phyloP scores from a whole-genome alignment of 2,797 vertebrate species.

The Coluber constrictor region DNA sequence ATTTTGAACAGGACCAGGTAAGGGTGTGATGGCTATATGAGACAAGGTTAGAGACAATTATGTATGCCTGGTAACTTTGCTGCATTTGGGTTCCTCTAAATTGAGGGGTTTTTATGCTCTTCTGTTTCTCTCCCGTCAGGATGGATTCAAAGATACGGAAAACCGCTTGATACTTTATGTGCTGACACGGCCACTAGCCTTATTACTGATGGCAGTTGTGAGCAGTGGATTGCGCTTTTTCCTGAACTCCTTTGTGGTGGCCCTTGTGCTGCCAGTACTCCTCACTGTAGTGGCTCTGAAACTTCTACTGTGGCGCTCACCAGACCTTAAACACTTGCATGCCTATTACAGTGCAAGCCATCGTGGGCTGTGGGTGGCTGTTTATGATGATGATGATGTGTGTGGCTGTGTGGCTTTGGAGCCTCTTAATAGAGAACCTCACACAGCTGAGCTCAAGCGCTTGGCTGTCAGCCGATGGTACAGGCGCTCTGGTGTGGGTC shows the following conservation, averaged over 20 bases:
- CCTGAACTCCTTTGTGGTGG: conserved; percentile 84
- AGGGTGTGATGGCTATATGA: background rate
- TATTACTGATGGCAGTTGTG: conserved; percentile 81
- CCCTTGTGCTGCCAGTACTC: conserved; percentile 83
- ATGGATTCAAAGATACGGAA: conserved; percentile 83
- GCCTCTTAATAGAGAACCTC: conserved; percentile 57
- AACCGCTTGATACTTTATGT: conserved; percentile 86
- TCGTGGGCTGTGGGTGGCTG: conserved; percentile 81
- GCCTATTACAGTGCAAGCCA: conserved; percentile 29
- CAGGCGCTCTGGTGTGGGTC: conserved; percentile 80
- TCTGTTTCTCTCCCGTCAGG: conserved; percentile 64
- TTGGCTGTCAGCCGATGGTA: conserved; percentile 84
- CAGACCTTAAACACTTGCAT: conserved; percentile 37
- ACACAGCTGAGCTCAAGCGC: conserved; percentile 69
- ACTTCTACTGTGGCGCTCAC: conserved; percentile 80
- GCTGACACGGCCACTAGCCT: conserved; percentile 81
- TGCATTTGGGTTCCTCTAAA: background rate
- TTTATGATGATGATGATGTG: conserved; percentile 77
- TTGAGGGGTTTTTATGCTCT: background rate
- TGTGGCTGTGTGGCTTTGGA: conserved; percentile 80
- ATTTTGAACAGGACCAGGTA: background rate
- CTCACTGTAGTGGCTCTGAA: conserved; percentile 81
- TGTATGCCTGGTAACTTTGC: background rate
- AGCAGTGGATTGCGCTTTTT: conserved; percentile 84
- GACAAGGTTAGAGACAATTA: background rate